Conservation (phyloP, 1,140 invertebrate species). For the Drosophila nigromelanica region DNA sequence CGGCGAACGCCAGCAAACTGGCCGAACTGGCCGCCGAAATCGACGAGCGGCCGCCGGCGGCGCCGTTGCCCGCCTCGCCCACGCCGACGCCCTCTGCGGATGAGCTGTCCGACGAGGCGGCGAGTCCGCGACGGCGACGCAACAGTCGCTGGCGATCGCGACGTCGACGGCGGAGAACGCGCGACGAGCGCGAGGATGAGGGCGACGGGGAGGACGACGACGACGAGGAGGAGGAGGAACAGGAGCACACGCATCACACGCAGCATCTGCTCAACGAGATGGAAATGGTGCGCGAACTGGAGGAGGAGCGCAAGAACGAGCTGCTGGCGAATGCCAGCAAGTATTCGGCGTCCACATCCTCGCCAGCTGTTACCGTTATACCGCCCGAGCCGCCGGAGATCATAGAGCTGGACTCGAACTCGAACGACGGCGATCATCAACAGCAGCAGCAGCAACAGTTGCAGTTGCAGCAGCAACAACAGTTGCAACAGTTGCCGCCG, state of each 20-base stretch:
- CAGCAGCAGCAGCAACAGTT: conserved; percentile 39
- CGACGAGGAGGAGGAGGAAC: conserved; percentile 51
- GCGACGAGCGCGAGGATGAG: conserved; percentile 49
- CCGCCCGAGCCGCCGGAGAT: conserved; percentile 78
- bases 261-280: conserved; percentile 78
- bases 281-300: conserved; percentile 72
- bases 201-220: conserved; percentile 55
- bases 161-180: conserved; percentile 49
- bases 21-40: conserved; percentile 65
- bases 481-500: conserved; percentile 22
- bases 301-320: conserved; percentile 78
- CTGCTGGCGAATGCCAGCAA: conserved; percentile 73
- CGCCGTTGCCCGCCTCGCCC: conserved; percentile 74
- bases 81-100: conserved; percentile 72
- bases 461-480: conserved; percentile 46
- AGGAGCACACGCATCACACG: conserved; percentile 78
- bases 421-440: conserved; percentile 68
- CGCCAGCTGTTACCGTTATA: conserved; percentile 74
- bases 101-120: conserved; percentile 48
- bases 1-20: conserved; percentile 60
- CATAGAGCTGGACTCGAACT: conserved; percentile 80
- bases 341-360: conserved; percentile 74
- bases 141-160: conserved; percentile 55
- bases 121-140: conserved; percentile 48
- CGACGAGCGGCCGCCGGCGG: conserved; percentile 75